Percentiles rank a stretch among this genome's conserved stretches.
phyloP scores from a whole-genome alignment of 2,797 vertebrate genomes.

The Aulostomus chinensis region DNA sequence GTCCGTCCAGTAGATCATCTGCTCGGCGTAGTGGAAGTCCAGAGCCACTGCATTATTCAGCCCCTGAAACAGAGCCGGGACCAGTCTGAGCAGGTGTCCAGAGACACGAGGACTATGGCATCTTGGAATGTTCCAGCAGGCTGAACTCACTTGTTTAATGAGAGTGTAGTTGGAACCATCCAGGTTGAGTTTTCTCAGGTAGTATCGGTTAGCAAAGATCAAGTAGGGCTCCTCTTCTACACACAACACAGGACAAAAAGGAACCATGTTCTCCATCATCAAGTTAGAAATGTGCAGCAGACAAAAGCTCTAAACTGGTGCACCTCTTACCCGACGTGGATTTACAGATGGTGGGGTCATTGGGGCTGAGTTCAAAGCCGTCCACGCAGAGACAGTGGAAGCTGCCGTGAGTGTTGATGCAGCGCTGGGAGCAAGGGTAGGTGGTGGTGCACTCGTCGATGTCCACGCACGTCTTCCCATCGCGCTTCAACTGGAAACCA shows the following conservation, averaged over 20 bases:
- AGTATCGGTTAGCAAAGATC: conserved; percentile 98
- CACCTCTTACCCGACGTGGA: conserved; percentile 91
- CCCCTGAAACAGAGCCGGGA: too few species aligned
- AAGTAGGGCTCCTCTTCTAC: conserved; percentile 93
- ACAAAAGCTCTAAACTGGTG: too few species aligned
- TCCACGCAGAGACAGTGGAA: conserved; percentile 93
- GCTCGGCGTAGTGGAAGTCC: conserved; percentile 94
- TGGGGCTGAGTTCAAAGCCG: conserved; percentile 85
- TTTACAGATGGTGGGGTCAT: conserved; percentile 92
- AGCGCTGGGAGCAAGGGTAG: conserved; percentile 96
- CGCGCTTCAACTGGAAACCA: conserved; percentile 94
- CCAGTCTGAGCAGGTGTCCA: too few species aligned
- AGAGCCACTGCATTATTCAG: conserved; percentile 96
- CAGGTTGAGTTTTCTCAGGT: conserved; percentile 95
- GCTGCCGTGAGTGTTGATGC: conserved; percentile 93
- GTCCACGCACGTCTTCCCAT: conserved; percentile 92
- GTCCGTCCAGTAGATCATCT: conserved; percentile 99
- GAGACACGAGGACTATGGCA: conserved; percentile 16
- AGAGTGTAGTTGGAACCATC: conserved; percentile 96
- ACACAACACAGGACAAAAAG: too few species aligned
- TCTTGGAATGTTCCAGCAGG: too few species aligned
- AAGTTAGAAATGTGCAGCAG: too few species aligned
- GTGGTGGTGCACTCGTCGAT: conserved; percentile 93
- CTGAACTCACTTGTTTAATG: conserved; percentile 94
- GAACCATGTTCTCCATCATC: background rate